A percentile compares a stretch with the other conserved stretches of the same genome.
These are phyloP conservation scores for Hemicentrotus pulcherrimus DNA, from an alignment of 35 echinoderm and acorn worm genomes.

Conservation along the genomic window DNA sequence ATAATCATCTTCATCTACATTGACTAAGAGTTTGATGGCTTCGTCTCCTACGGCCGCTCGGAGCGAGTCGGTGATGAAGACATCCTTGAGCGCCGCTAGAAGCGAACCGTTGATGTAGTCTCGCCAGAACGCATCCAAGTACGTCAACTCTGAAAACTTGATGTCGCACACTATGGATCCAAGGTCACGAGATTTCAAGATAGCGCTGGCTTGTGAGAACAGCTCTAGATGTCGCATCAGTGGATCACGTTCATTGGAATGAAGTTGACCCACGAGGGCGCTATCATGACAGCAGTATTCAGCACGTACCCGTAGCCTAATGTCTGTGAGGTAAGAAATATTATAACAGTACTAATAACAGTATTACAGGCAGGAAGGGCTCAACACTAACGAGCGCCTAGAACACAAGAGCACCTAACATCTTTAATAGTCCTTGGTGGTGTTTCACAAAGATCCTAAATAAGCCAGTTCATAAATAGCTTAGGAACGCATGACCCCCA, in stretches of 20 bases:
- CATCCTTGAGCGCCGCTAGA: conserved; percentile 56
- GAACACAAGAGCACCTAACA: too few relatives aligned
- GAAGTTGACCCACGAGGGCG: conserved; percentile 48
- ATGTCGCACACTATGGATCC: conserved; percentile 66
- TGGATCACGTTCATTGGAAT: conserved; percentile 48
- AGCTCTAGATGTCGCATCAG: conserved; percentile 45
- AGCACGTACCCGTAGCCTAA: conserved; percentile 55
- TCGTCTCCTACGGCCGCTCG: conserved; percentile 56
- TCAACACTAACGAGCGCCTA: too few relatives aligned
- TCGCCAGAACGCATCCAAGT: conserved; percentile 65
- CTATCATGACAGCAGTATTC: conserved; percentile 62
- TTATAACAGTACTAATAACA: background rate
- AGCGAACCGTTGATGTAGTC: conserved; percentile 62
- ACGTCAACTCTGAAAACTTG: conserved; percentile 68
- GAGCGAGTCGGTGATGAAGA: conserved; percentile 61
- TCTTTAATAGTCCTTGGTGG: too few relatives aligned
- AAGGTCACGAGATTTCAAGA: conserved; percentile 53
- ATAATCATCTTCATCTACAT: conserved; percentile 65
- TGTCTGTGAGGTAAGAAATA: conserved; percentile 22
- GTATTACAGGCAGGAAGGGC: too few relatives aligned
- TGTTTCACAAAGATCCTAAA: too few relatives aligned
- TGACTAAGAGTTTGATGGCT: conserved; percentile 60
- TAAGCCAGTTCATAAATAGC: too few relatives aligned
- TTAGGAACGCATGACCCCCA: too few relatives aligned
- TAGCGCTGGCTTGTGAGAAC: conserved; percentile 61